Evolutionary conservation across 2,888 invertebrate genomes (phyloP), one percentile per base, ranked within the genome.

Genomic region (Iselma pallidipennis): DNA sequence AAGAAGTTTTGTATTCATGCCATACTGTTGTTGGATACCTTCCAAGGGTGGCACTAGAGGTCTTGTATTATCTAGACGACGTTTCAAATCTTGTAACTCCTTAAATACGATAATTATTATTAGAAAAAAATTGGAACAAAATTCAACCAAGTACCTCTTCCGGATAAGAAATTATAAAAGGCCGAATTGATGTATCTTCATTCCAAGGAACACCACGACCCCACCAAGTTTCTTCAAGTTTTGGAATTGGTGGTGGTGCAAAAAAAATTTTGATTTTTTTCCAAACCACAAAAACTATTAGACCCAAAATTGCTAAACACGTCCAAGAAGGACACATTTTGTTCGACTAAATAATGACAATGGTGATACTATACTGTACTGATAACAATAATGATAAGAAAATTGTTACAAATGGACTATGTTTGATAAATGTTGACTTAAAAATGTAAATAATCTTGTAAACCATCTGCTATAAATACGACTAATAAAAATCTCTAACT

Each of bases 11-110:
- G 89, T 82, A 74, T 94, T 91, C 78, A 95, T 89, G 4, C 96
- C 96, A 72, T 95, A 95, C 57, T 88, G 86, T 80, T 94, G 95
- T 5, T 86, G 87, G 0, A 84, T 80, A 56, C 85, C 86, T 78
- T 91, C 89, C 31, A 92, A 74, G 0, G 92, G 90, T 4, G 78
- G 77, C 1, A 75, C 71, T 7, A 79, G 70, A 1, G 72, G 61
- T 29, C 78, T 69, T 3, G 82, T 78, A 59, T 84, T 82, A 0
- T 85, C 80, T 1, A 91, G 81, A 9, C 90, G 82, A 25, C 83
- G 81, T 67, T 82, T 81, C 2, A 89, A 75, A 67, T 87, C 87
- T 57, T 83, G 23, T 23, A 76, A 29, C 2, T 69, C 68, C 76
- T 76, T 21, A 56, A 67, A 56, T 10, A 37, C n/a, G n/a, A n/a